Base-by-base conservation (phyloP, 2,888 invertebrate genomes). In the Cephus nigrinus region DNA sequence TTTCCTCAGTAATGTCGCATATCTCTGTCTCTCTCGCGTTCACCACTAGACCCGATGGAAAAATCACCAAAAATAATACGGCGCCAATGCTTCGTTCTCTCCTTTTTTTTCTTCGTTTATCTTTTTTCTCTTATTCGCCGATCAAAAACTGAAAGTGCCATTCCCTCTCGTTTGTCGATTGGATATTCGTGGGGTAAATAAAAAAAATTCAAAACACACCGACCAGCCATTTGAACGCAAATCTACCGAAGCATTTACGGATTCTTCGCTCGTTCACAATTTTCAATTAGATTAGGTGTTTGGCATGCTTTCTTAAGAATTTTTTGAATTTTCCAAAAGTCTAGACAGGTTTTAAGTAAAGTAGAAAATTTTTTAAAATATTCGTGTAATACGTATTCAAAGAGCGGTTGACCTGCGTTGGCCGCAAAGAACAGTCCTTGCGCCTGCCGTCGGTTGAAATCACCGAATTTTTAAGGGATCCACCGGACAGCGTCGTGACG, bases 401-500 rank as follows among this genome's bases (percentile, higher is more conserved):
- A 40, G 40, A 76, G 74, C 75, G 76, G 73, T 32, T 69, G 31
- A 33, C 40, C 76, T 40, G 40, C 40, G 40, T n/a, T 33, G 36
- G 32, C 75, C 74, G 69, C 5, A 76, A 78, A 76, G 82, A 81
- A 76, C 75, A 77, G 79, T 81, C 80, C 82, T 80, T 83, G 79
- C 83, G 83, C 82, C 80, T 75, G 77, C 84, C 87, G 88, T 82
- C 86, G 88, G 88, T 89, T 89, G 87, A 89, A 89, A 80, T 89
- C 89, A 80, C 87, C 86, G 83, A 85, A 87, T 86, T 88, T 88
- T 88, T 86, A 80, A n/a, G 34, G 40, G 40, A 40, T 40, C 15
- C 40, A 40, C 40, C 5, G 40, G 15, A 5, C 4, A 40, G 40
- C 40, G 40, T 40, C 40, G 40, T 15, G 36, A 74, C 23, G 81